These are phyloP conservation scores for Chrysotoxum bicinctum DNA, from an alignment of 2,888 invertebrate species.

Conservation along the genomic window DNA sequence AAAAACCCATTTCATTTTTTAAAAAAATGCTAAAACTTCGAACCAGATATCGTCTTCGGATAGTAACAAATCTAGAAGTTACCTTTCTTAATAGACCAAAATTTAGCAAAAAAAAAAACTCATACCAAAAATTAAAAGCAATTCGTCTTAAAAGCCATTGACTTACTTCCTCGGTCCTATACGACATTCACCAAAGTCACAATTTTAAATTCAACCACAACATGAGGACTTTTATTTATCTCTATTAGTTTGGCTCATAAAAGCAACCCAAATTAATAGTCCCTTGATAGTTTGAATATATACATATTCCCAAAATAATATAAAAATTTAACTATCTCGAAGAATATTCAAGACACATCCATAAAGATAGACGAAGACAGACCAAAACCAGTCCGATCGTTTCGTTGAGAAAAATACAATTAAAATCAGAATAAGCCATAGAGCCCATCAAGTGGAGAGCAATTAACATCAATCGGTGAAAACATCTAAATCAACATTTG, in stretches of 20 bases:
- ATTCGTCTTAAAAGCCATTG: no score
- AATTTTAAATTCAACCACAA: not conserved
- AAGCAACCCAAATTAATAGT: conserved; percentile 70
- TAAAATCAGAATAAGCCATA: conserved; percentile 72
- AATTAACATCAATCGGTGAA: conserved; percentile 73
- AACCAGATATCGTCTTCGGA: no score
- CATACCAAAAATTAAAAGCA: no score
- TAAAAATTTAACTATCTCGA: conserved; percentile 52
- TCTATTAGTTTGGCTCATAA: conserved; percentile 61
- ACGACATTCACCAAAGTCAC: not conserved
- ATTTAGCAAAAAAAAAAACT: no score
- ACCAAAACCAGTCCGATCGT: not conserved
- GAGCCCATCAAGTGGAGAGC: conserved; percentile 68
- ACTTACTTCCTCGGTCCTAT: no score
- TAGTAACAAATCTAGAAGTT: no score
- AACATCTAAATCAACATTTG: conserved; percentile 71
- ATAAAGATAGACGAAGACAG: not conserved
- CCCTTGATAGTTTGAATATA: conserved; percentile 43
- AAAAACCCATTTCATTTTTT: no score
- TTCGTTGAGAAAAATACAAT: conserved; percentile 49
- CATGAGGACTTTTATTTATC: conserved; percentile 33
- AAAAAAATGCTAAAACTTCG: no score
- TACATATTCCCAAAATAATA: conserved; percentile 59
- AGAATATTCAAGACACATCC: not conserved
- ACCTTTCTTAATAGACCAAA: no score